Evolutionary conservation across 2,888 invertebrate species (phyloP), one percentile per base, ranked within the genome.

Genomic region (Loripinus fragilis): DNA sequence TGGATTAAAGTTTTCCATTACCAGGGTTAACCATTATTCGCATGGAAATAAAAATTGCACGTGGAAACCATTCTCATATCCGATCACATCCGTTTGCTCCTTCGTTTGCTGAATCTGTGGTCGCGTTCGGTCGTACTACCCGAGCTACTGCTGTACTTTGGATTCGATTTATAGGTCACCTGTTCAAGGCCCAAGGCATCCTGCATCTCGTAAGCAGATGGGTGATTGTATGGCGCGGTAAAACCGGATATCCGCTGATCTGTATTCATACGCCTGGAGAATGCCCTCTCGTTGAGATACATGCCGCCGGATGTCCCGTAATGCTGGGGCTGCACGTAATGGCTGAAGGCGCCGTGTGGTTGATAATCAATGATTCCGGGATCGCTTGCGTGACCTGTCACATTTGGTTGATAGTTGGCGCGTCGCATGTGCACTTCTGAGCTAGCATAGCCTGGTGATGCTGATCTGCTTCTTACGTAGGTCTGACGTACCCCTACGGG

Each of bases 141-240:
- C 15, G 55, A 55, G 12, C 77, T 77, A 28, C 78, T 78, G 52
- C 83, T 83, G 42, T 83, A 83, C 25, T 74, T 48, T 1, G 83
- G 83, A 65, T 83, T 83, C 45, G 83, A 83, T 80, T 83, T 83
- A 23, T 77, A 71, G 35, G 75, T 78, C n/a, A 78, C 75, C 48
- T 71, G 50, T 25, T 80, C 79, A 42, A 76, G 76, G 42, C 74
- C 23, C 76, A 71, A 68, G 8, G 74, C 69, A n/a, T 77, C 72
- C 15, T 75, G 69, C 23, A 77, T 64, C 17, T 80, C 80, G 55
- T 78, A 80, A 0, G 83, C 80, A 5, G 74, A 68, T 3, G 83
- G 80, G 52, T 83, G 74, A 25, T 76, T 60, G 64, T 80, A 66
- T n/a, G 66, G 71, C 30, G 50, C 64, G 0, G 50, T n/a, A 12